Evolutionary conservation across 2,113 vertebrate species (phyloP).

Genomic region (Ovis canadensis): DNA sequence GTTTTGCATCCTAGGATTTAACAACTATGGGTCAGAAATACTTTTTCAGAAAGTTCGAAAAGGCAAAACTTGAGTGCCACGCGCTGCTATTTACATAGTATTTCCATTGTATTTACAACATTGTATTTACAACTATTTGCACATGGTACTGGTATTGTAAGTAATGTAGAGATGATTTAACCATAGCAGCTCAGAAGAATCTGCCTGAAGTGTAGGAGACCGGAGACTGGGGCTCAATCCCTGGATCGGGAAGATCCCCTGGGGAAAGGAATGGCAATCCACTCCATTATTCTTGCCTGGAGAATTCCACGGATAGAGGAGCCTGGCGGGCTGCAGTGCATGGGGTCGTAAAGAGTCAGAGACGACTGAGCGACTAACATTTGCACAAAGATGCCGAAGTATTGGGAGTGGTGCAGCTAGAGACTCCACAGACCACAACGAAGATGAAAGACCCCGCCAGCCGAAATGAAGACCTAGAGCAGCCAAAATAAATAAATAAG

Average conservation of each 20-base stretch:
- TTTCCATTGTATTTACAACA: neutral
- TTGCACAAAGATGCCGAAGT: neutral
- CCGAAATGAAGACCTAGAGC: neutral
- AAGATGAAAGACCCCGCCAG: neutral
- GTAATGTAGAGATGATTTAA: neutral
- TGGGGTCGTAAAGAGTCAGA: neutral
- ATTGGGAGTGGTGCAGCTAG: neutral
- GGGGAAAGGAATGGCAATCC: neutral
- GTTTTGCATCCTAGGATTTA: neutral
- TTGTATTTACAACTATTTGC: neutral
- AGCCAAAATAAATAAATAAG: neutral
- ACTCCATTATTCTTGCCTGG: neutral
- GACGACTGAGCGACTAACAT: fast-evolving
- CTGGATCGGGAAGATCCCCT: neutral
- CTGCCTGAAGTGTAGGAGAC: neutral
- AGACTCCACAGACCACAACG: neutral
- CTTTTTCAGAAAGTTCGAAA: neutral
- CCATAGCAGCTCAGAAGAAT: neutral
- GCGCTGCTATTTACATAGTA: neutral
- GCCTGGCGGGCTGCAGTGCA: fast-evolving
- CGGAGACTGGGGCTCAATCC: fast-evolving
- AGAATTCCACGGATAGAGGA: neutral
- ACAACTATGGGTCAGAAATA: neutral
- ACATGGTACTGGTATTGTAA: too few relatives aligned
- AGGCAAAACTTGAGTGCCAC: neutral